Evolutionary conservation across 2,888 invertebrate genomes (phyloP), one percentile per base, ranked within the genome.

Genomic region (Platynereis dumerilii): DNA sequence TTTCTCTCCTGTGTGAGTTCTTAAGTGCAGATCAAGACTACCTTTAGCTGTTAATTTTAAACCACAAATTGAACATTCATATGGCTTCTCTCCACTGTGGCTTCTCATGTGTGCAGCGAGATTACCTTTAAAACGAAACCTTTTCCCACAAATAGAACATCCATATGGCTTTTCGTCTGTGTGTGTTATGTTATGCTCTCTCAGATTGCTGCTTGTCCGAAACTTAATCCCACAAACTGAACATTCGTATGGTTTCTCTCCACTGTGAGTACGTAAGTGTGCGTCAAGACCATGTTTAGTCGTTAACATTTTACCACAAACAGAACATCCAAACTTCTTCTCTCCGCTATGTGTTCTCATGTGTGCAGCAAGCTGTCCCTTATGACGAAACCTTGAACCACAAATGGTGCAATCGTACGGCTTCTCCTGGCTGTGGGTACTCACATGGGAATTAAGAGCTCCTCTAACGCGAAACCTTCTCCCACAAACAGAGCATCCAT

Each of bases 271-370:
- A 5, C 20, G 28, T n/a, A 58, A n/a, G 42, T 58, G 58, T 10
- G 20, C n/a, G 10, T 20, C n/a, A 7, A 58, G 24, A 1, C 34
- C 42, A 22, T 20, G n/a, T 10, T 1, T 7, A 2, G 5, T 10
- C 3, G 34, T 17, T 26, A 45, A 59, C 7, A 22, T 15, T 26
- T 45, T 59, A 1, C 27, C 45, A 44, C 59, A 74, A 52, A 73
- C 74, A 2, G 15, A 2, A 22, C 60, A 60, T 22, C 24, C 34
- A 53, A 34, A 22, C 5, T 52, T 52, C 15, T 60, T 60, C 22
- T 53, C 54, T 28, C 53, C 60, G 1, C 17, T 53, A 29, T 60
- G 60, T 2, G 7, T n/a, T 22, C 7, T 48, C 22, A 22, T 22
- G 22, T 48, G 48, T n/a, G 3, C 5, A n/a, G 3, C 7, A n/a